Base-by-base conservation (phyloP, 2,888 invertebrate genomes). In the Agapetus fuscipes region DNA sequence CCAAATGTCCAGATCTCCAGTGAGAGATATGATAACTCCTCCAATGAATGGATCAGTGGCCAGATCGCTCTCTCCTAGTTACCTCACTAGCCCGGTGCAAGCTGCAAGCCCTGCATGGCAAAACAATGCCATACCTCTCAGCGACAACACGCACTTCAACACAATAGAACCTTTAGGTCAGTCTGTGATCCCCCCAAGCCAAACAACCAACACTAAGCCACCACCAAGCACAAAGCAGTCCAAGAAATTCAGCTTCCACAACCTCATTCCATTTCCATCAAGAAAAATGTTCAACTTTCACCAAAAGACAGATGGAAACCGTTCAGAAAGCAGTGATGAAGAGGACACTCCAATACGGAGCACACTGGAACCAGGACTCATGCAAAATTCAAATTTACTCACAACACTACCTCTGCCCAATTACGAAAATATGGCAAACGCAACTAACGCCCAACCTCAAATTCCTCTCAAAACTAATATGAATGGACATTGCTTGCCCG, bases 241-340 rank as follows among this genome's bases (percentile, higher is more conserved):
- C 46, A 70, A 70, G 56, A 60, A 69, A 20, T 70, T 70, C 45
- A 69, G 69, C 46, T 56, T 70, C 39, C 70, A 70, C 46, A 70
- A 70, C 48, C 58, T 70, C 6, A 70, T 70, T 49, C 70, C 70
- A 1, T 70, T 70, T 49, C 70, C 70, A 35, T 67, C 69, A 10
- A 61, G 70, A 52, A 70, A 70, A 51, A 58, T 67, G 7, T 69
- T 66, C 48, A 68, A 70, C 48, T 57, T 58, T 43, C 64, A 68
- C 41, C 61, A 62, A 24, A 67, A 66, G 50, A 66, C 68, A 37
- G 68, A 64, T 43, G 67, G 66, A 1, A 69, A 68, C 50, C 64
- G 69, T 45, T 74, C 74, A 0, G 74, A 75, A 49, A 74, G 72
- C 46, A 74, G 73, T 49, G 74, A 75, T 48, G 74, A 73, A 46